These are phyloP conservation scores for Drymodes brunneopygia DNA, from an alignment of 2,113 vertebrate genomes.

Conservation along the genomic window DNA sequence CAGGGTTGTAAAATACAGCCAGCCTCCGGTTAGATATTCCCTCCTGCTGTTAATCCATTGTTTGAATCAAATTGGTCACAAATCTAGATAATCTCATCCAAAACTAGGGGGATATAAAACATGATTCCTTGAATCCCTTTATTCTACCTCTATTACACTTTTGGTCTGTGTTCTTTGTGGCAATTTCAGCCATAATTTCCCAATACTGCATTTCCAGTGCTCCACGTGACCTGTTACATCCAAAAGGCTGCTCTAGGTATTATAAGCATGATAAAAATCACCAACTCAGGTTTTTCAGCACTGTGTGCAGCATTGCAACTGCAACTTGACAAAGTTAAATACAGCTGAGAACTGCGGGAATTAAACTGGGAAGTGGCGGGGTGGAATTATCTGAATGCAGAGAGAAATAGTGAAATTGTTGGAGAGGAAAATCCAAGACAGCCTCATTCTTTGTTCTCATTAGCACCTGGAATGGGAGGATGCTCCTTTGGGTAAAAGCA, in stretches of 20 bases:
- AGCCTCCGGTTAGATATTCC: neutral
- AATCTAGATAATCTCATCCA: neutral
- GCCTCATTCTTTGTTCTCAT: neutral
- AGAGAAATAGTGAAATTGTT: neutral
- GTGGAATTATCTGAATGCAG: neutral
- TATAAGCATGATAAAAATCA: neutral
- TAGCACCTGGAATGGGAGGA: neutral
- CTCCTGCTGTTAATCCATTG: neutral
- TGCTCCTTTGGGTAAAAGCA: neutral
- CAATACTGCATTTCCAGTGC: neutral
- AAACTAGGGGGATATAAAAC: neutral
- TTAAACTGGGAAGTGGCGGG: neutral
- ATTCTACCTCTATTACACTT: neutral
- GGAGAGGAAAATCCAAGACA: neutral
- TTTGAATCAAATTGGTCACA: neutral
- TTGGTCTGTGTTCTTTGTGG: neutral
- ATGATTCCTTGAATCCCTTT: neutral
- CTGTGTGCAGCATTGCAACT: neutral
- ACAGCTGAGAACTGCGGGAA: neutral
- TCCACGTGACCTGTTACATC: rapidly evolving
- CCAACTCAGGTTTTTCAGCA: rapidly evolving
- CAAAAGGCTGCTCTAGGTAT: neutral
- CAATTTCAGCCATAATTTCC: neutral
- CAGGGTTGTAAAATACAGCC: neutral
- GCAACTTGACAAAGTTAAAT: neutral